Conservation (phyloP, 2,888 invertebrate genomes). For the Dynastes hyllus region DNA sequence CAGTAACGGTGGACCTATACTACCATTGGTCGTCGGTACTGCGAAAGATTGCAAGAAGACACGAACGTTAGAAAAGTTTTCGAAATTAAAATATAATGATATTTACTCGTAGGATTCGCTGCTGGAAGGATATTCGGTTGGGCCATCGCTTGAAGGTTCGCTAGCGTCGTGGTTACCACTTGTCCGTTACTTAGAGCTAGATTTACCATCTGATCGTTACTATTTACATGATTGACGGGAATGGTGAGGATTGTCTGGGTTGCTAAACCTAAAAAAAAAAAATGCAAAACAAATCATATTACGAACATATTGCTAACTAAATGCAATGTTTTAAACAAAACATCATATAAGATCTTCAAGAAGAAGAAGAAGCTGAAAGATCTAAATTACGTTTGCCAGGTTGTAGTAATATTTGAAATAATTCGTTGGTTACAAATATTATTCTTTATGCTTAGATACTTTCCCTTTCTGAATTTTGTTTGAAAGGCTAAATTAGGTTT, state of each 20-base stretch:
- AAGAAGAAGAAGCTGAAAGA: no score
- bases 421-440: no score
- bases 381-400: no score
- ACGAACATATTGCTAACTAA: no score
- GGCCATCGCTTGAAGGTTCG: slow-evolving; percentile 85
- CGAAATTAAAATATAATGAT: background rate
- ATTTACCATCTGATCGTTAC: slow-evolving; percentile 82
- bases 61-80: background rate
- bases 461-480: no score
- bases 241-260: slow-evolving; percentile 97
- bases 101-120: slow-evolving; percentile 69
- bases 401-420: no score
- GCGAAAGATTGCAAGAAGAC: slow-evolving; percentile 2
- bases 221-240: slow-evolving; percentile 91
- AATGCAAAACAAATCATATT: slow-evolving; percentile 26
- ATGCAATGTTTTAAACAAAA: no score
- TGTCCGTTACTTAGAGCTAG: slow-evolving; percentile 89
- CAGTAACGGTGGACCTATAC: slow-evolving; percentile 79
- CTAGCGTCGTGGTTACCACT: slow-evolving; percentile 87
- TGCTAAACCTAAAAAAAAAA: slow-evolving; percentile 82
- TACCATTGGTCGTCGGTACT: slow-evolving; percentile 77
- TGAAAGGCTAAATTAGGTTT: no score
- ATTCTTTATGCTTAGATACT: no score
- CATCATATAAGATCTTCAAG: no score
- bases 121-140: slow-evolving; percentile 77